A percentile compares a stretch with the other conserved stretches of the same genome.
Evolutionary conservation across 1,140 invertebrate species (phyloP).

Genomic region (Pseudomyrmex sp.): DNA sequence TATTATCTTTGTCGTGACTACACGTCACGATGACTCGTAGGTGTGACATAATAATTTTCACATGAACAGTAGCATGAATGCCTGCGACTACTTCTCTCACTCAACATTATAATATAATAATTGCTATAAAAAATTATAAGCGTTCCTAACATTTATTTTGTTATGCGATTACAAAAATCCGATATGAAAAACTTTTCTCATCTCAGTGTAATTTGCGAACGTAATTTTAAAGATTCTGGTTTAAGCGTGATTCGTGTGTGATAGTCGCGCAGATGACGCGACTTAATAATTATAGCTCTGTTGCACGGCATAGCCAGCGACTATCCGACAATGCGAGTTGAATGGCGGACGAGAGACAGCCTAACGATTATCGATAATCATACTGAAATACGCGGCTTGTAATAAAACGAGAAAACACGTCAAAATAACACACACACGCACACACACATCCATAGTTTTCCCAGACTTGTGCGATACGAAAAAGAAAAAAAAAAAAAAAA

Average conservation of each 20-base stretch:
- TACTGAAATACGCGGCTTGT: constrained; percentile 46
- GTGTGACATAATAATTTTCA: too few relatives aligned
- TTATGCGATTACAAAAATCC: too few relatives aligned
- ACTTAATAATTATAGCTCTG: constrained; percentile 85
- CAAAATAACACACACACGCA: not conserved
- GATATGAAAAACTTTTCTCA: too few relatives aligned
- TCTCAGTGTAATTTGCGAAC: too few relatives aligned
- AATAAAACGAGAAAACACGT: constrained; percentile 52
- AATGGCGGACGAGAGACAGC: constrained; percentile 70
- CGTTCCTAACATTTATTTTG: too few relatives aligned
- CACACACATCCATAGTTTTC: constrained; percentile 41
- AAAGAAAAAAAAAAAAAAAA: not conserved
- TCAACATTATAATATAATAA: too few relatives aligned
- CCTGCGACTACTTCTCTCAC: too few relatives aligned
- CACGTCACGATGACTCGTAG: too few relatives aligned
- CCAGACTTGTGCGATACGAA: constrained; percentile 21
- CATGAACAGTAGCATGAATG: too few relatives aligned
- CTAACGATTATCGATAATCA: constrained; percentile 61
- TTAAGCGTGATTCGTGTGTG: constrained; percentile 78
- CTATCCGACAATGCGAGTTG: constrained; percentile 80
- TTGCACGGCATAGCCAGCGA: constrained; percentile 66
- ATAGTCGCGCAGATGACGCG: constrained; percentile 82
- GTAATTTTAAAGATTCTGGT: constrained; percentile 38
- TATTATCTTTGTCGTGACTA: too few relatives aligned
- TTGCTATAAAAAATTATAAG: too few relatives aligned